Evolutionary conservation across 1,140 invertebrate genomes (phyloP), one percentile per base, ranked within the genome.

Genomic region (Lepidostoma basale): DNA sequence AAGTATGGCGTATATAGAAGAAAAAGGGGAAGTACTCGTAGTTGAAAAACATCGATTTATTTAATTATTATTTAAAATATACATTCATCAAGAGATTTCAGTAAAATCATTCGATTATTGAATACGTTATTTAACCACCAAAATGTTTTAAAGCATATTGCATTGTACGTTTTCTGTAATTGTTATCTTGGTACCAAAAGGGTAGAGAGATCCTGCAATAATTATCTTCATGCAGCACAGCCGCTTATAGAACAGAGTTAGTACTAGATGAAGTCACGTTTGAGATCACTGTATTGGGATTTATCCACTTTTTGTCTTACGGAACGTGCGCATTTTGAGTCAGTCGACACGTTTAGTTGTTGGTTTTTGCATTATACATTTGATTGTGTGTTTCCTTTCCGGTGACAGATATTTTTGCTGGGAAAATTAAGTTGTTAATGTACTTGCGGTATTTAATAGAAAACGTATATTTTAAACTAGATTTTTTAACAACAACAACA

Each of bases 231-330:
- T 12, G 33, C 33, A 36, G 10, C 12, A 36, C 14, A 36, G 33
- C 10, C 33, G 14, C 14, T 36, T 36, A 6, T 36, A 36, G 10
- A 54, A 54, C 49, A 16, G n/a, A 16, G 28, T 28, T n/a, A n/a
- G n/a, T n/a, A n/a, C 30, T 16, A 28, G 18, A 54, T 54, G n/a
- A 54, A 14, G 25, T 54, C 49, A 54, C 25, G 49, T 22, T 54
- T 54, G 49, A 54, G 49, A 54, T 54, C 49, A 33, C 30, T 54
- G 23, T 16, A 16, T 12, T 18, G 16, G 49, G 49, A 26, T 54
- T 54, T 54, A 54, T 33, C 49, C 49, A 54, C 14, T 54, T 28
- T 54, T 28, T 54, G 10, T 49, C 45, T 8, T 49, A 10, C 18
- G n/a, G 3, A 49, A 3, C n/a, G 22, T 49, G 45, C 45, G 45